phyloP scores from a whole-genome alignment of 2,113 vertebrate genomes.

The Ovis canadensis region DNA sequence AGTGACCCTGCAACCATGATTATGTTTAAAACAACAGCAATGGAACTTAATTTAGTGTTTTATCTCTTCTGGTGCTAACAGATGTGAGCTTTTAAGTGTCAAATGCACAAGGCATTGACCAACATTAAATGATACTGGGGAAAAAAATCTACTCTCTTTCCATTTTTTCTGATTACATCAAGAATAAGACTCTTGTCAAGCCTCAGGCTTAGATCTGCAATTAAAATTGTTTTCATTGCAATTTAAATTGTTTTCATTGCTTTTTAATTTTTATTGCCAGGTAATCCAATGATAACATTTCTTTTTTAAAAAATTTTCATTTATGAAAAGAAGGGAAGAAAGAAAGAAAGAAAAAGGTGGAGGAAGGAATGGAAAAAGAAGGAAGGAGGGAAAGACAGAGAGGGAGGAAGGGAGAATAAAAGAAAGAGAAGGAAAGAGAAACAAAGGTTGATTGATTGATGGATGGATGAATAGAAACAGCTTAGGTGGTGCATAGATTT shows the following conservation, averaged over 20 bases:
- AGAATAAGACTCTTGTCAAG: background rate
- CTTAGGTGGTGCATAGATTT: background rate
- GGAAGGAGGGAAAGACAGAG: background rate
- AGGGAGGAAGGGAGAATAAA: accelerated
- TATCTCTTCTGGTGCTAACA: background rate
- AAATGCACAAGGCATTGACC: background rate
- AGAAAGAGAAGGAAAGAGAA: background rate
- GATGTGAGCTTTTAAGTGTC: background rate
- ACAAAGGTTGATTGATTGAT: background rate
- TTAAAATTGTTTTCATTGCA: background rate
- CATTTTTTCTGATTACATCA: background rate
- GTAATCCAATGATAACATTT: background rate
- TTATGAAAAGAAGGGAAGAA: background rate
- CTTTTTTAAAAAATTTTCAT: background rate
- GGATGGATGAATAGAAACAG: background rate
- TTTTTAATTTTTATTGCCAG: background rate
- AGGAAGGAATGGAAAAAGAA: too few species aligned
- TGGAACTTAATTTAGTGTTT: background rate
- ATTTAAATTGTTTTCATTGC: background rate
- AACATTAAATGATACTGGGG: background rate
- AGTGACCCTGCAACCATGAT: background rate
- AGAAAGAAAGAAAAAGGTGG: background rate
- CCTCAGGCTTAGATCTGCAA: background rate
- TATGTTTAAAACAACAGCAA: background rate
- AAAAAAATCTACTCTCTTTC: background rate